A percentile compares a stretch with the other conserved stretches of the same genome.
These are phyloP conservation scores for Rhorus exstirpatorius DNA, from an alignment of 2,888 invertebrate genomes.

Conservation along the genomic window DNA sequence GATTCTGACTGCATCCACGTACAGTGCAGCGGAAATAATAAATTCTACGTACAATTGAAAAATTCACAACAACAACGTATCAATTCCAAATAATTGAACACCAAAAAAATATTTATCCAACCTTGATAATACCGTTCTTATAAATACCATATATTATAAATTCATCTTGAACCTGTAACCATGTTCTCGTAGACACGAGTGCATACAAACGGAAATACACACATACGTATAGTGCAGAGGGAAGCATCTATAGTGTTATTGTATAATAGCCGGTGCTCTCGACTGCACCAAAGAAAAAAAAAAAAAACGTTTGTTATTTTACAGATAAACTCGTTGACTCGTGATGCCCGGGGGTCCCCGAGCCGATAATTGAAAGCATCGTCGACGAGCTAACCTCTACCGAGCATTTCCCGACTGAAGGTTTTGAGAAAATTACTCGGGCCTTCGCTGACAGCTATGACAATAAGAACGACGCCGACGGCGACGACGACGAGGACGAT, in stretches of 20 bases:
- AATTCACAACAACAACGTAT: background rate
- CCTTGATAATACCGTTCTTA: background rate
- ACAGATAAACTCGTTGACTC: conserved; percentile 74
- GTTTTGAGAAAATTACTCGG: conserved; percentile 22
- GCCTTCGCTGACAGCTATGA: conserved; percentile 49
- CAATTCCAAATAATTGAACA: conserved; percentile 3
- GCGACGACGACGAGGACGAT: background rate
- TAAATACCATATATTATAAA: background rate
- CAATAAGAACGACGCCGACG: conserved; percentile 34
- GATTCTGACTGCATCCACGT: background rate
- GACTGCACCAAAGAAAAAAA: conserved; percentile 41
- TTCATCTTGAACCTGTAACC: background rate
- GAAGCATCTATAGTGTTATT: background rate
- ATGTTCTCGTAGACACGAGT: conserved; percentile 11
- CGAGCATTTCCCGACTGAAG: conserved; percentile 34
- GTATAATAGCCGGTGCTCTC: conserved; percentile 24
- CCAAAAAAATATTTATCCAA: no score
- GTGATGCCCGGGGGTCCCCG: conserved; percentile 67
- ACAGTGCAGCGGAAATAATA: background rate
- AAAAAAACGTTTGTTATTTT: conserved; percentile 74
- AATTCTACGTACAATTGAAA: background rate
- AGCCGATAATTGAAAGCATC: conserved; percentile 76
- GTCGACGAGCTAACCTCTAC: conserved; percentile 54
- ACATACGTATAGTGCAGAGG: conserved; percentile 40
- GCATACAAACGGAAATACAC: conserved; percentile 21